These are phyloP conservation scores for Pseudomyrmex dendroicus DNA, from an alignment of 1,140 invertebrate species.

Conservation along the genomic window DNA sequence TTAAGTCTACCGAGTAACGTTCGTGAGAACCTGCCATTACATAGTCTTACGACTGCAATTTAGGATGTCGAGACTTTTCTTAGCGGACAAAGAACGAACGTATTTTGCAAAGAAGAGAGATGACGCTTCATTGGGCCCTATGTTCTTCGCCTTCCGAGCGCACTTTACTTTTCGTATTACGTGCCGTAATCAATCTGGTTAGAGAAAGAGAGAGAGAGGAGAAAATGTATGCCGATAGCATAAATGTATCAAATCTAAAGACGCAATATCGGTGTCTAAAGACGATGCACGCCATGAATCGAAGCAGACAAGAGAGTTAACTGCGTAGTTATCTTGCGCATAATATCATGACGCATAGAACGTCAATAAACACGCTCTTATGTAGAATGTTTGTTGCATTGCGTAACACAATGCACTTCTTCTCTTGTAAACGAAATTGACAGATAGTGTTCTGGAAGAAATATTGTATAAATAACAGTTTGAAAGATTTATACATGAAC, in stretches of 20 bases:
- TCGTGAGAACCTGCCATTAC: slow-evolving; percentile 53
- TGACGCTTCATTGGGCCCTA: neutral
- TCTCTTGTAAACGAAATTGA: neutral
- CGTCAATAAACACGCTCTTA: slow-evolving; percentile 9
- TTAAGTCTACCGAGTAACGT: slow-evolving; percentile 50
- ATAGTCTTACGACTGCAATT: slow-evolving; percentile 31
- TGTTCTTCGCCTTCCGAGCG: no score
- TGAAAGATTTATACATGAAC: neutral
- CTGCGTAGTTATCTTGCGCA: slow-evolving; percentile 16
- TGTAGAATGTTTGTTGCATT: neutral
- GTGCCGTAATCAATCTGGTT: slow-evolving; percentile 24
- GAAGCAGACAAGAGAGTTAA: slow-evolving; percentile 1
- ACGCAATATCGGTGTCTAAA: neutral
- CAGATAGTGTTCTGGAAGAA: neutral
- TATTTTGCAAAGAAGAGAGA: slow-evolving; percentile 30
- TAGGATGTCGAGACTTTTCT: slow-evolving; percentile 37
- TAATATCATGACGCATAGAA: slow-evolving; percentile 3
- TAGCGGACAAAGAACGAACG: slow-evolving; percentile 55
- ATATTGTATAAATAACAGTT: slow-evolving; percentile 14
- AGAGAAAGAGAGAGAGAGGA: neutral
- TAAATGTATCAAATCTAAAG: slow-evolving; percentile 9
- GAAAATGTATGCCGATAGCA: neutral
- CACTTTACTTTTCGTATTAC: slow-evolving; percentile 9
- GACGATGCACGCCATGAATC: neutral
- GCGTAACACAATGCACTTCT: neutral